These are phyloP conservation scores for Ciconia stormi DNA, from an alignment of 2,113 vertebrate species.

Conservation along the genomic window DNA sequence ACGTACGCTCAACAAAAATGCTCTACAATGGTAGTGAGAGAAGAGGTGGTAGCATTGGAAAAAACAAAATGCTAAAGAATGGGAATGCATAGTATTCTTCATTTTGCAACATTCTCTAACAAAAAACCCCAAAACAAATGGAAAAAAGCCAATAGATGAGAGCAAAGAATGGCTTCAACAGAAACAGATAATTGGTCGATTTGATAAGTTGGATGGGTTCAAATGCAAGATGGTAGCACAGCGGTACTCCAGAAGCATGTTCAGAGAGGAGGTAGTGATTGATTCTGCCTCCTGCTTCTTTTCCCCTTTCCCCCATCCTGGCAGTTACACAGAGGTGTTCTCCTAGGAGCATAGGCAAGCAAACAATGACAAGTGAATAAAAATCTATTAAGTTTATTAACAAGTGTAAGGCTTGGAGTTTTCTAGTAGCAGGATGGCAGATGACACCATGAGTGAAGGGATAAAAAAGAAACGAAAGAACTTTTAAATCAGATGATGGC, in stretches of 20 bases:
- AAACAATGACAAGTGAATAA: not conserved
- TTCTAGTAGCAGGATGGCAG: not conserved
- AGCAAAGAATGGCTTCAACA: not conserved
- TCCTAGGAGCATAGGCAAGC: not conserved
- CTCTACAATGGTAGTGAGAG: not conserved
- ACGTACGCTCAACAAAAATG: not conserved
- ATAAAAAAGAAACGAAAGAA: not conserved
- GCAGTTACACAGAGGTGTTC: not conserved
- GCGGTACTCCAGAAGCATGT: not conserved
- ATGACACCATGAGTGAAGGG: not conserved
- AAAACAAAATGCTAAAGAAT: not conserved
- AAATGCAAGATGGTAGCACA: not conserved
- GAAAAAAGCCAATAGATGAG: not conserved
- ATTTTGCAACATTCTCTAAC: not conserved
- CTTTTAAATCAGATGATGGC: not conserved
- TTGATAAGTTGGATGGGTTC: not conserved
- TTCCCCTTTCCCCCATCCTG: not conserved
- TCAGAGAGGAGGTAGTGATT: not conserved
- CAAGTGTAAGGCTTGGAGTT: not conserved
- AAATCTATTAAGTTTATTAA: not conserved
- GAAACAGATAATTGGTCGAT: not conserved
- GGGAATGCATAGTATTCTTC: not conserved
- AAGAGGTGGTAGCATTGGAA: not conserved
- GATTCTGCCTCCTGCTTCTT: not conserved
- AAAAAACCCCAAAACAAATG: not conserved